Percentiles rank a stretch among this genome's conserved stretches.
Evolutionary conservation across 2,888 invertebrate genomes (phyloP).

Genomic region (Amblyteles armatorius): DNA sequence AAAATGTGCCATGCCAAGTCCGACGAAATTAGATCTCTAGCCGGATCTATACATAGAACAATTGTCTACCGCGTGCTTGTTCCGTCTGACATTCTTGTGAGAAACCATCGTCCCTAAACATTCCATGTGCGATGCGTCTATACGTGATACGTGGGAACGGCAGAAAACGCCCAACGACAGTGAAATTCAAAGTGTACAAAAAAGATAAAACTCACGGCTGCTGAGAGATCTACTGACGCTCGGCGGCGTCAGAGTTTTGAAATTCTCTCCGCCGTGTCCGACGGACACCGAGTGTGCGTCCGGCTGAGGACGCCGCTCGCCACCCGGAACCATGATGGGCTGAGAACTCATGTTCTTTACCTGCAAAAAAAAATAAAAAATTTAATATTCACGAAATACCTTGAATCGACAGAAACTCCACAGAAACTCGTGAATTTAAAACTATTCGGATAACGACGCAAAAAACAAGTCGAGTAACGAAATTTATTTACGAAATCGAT

Average conservation of each 20-base stretch:
- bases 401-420: background rate
- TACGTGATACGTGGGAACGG: background rate
- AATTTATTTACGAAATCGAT: background rate
- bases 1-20: slow-evolving; percentile 31
- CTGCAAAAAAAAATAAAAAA: background rate
- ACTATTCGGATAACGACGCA: background rate
- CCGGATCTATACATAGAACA: slow-evolving; percentile 45
- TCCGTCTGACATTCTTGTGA: background rate
- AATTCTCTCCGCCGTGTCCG: slow-evolving; percentile 76
- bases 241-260: slow-evolving; percentile 80
- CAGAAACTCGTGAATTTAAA: background rate
- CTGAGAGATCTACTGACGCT: slow-evolving; percentile 80
- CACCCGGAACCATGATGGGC: slow-evolving; percentile 82
- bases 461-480: background rate
- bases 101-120: background rate
- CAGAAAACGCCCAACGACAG: background rate
- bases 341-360: slow-evolving; percentile 79
- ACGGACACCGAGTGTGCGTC: slow-evolving; percentile 78
- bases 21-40: slow-evolving; percentile 52
- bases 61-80: slow-evolving; percentile 35
- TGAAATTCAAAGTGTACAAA: background rate
- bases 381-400: background rate
- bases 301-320: slow-evolving; percentile 76
- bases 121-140: background rate
- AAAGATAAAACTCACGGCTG: slow-evolving; percentile 78